Evolutionary conservation across 2,888 invertebrate genomes (phyloP).

Genomic region (Drosophila melanosoma): DNA sequence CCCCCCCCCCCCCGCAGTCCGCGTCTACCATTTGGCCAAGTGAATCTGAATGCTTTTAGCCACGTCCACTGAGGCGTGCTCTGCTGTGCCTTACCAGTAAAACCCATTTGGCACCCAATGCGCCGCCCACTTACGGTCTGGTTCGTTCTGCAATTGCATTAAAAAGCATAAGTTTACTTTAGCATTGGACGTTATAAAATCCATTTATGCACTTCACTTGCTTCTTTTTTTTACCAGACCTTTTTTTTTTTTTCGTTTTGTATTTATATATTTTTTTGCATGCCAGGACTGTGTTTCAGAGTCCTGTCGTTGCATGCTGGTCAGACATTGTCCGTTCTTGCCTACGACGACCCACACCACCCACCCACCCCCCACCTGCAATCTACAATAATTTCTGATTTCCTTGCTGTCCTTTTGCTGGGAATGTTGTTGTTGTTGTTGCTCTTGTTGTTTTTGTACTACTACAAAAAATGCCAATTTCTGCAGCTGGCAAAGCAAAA

Average conservation of each 20-base stretch:
- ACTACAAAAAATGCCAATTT: conserved; percentile 71
- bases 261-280: conserved; percentile 24
- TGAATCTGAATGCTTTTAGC: conserved; percentile 65
- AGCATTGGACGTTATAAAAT: conserved; percentile 80
- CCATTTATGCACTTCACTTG: conserved; percentile 82
- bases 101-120: conserved; percentile 2
- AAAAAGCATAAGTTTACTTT: conserved; percentile 82
- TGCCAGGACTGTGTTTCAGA: conserved; percentile 16
- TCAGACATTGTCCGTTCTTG: conserved; percentile 53
- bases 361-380: conserved; percentile 50
- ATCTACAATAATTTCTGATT: conserved; percentile 81
- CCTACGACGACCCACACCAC: neutral
- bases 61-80: conserved; percentile 62
- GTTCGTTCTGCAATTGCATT: conserved; percentile 80
- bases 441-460: conserved; percentile 17
- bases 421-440: conserved; percentile 18
- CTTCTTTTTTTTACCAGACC: conserved; percentile 24
- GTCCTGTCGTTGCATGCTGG: conserved; percentile 68
- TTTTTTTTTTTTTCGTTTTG: conserved; percentile 16
- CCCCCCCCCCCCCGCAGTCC: too few relatives aligned
- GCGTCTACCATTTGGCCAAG: neutral
- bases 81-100: neutral
- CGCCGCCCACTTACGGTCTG: conserved; percentile 75
- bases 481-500: conserved; percentile 59
- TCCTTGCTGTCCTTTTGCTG: conserved; percentile 68